phyloP scores from a whole-genome alignment of 2,113 vertebrate species.

The Oryzias celebensis region DNA sequence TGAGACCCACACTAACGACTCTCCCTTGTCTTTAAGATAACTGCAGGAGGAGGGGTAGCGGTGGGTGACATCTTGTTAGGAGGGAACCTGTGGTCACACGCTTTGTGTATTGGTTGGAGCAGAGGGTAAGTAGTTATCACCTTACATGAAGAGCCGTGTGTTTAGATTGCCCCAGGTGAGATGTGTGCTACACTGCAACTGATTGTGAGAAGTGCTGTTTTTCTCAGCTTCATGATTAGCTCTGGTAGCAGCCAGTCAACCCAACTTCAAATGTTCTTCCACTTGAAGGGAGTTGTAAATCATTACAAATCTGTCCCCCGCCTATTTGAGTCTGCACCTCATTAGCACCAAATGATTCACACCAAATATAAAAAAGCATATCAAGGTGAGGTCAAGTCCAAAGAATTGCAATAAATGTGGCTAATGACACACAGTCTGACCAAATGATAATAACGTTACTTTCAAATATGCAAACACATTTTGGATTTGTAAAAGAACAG shows the following conservation, averaged over 20 bases:
- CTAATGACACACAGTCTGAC: not conserved
- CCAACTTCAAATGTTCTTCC: slow-evolving; percentile 30
- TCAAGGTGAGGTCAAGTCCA: not conserved
- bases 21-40: slow-evolving; percentile 71
- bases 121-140: slow-evolving; percentile 48
- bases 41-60: slow-evolving; percentile 52
- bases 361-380: slow-evolving; percentile 3
- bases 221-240: slow-evolving; percentile 42
- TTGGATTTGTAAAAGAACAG: not conserved
- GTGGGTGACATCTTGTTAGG: slow-evolving; percentile 64
- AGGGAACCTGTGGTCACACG: slow-evolving; percentile 25
- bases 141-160: slow-evolving; percentile 48
- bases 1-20: slow-evolving; percentile 69
- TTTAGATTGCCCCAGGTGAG: slow-evolving; percentile 63
- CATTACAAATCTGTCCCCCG: slow-evolving; percentile 23
- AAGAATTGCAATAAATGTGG: not conserved
- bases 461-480: not conserved
- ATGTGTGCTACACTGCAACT: slow-evolving; percentile 21
- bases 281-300: slow-evolving; percentile 45
- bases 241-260: slow-evolving; percentile 1
- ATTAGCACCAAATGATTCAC: slow-evolving; percentile 15
- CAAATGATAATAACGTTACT: not conserved
- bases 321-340: slow-evolving; percentile 22
- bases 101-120: slow-evolving; percentile 65
- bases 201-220: slow-evolving; percentile 58